Conservation (phyloP, 2,113 vertebrate species). For the Ctenomys sociabilis region DNA sequence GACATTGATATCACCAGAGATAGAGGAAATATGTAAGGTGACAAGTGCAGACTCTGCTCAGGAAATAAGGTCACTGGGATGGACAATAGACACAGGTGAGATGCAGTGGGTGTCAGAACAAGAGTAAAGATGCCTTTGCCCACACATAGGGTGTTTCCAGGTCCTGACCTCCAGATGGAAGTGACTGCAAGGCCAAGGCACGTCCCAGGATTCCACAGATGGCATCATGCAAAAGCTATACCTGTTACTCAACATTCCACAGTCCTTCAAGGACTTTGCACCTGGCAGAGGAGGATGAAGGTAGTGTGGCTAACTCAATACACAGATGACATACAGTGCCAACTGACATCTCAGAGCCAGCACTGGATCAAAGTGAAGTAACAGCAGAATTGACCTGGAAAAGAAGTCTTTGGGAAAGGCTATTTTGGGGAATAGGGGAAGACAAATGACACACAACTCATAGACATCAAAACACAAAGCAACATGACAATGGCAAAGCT, state of each 20-base stretch:
- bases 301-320: background rate
- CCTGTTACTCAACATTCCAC: background rate
- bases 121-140: background rate
- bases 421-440: background rate
- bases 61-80: background rate
- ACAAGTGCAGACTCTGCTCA: background rate
- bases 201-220: background rate
- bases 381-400: background rate
- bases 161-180: background rate
- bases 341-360: background rate
- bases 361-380: conserved; percentile 12
- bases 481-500: background rate
- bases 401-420: background rate
- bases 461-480: background rate
- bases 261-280: background rate
- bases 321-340: background rate
- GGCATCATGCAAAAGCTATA: background rate
- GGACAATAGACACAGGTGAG: background rate
- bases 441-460: background rate
- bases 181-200: background rate
- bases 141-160: background rate
- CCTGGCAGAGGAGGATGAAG: background rate
- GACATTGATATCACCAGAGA: background rate
- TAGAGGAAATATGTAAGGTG: background rate
- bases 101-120: background rate